These are phyloP conservation scores for Stegastes partitus DNA, from an alignment of 2,113 vertebrate genomes.

Conservation along the genomic window DNA sequence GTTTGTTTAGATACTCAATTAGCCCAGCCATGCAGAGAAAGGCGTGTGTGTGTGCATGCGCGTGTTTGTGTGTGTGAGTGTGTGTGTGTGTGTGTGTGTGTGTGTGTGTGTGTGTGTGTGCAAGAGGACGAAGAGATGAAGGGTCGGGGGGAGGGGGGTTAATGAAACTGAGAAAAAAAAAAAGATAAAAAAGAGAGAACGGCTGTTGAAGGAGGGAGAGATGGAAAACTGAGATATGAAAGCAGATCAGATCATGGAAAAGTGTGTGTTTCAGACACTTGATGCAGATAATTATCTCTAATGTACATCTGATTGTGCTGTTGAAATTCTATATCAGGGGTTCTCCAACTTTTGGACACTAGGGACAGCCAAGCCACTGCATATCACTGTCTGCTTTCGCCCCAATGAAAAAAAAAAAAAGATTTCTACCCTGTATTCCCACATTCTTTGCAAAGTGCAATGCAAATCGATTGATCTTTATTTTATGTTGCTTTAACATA, in stretches of 20 bases:
- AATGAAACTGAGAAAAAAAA: conserved; percentile 69
- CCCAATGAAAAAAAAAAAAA: background rate
- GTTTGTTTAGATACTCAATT: conserved; percentile 99
- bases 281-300: too few relatives aligned
- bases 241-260: conserved; percentile 76
- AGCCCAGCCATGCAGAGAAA: conserved; percentile 92
- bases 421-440: too few relatives aligned
- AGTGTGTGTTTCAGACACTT: conserved; percentile 46
- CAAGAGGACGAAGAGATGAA: conserved; percentile 64
- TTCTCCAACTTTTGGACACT: background rate
- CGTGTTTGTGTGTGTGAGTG: conserved; percentile 36
- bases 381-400: background rate
- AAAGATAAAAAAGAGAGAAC: conserved; percentile 5
- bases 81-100: background rate
- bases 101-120: conserved; percentile 32
- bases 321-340: background rate
- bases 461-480: too few relatives aligned
- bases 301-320: background rate
- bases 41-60: conserved; percentile 68
- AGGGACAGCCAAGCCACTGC: background rate
- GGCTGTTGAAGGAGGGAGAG: conserved; percentile 63
- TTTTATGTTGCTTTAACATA: too few relatives aligned
- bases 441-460: too few relatives aligned
- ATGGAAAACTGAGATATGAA: conserved; percentile 75
- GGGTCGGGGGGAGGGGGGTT: conserved; percentile 48